Evolutionary conservation across 2,797 vertebrate species (phyloP).

Genomic region (Morus bassanus): DNA sequence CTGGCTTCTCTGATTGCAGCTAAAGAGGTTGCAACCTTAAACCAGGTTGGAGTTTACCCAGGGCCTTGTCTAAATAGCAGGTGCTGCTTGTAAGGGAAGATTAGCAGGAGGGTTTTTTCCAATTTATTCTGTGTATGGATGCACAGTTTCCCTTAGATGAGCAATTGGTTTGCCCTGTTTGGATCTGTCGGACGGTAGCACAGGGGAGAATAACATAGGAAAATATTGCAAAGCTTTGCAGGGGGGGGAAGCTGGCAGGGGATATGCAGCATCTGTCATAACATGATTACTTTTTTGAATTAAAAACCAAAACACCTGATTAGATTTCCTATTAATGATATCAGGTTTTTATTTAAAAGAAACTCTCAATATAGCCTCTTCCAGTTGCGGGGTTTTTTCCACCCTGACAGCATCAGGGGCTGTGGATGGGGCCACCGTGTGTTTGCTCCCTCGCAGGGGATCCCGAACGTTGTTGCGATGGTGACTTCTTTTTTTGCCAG

Average conservation of each 20-base stretch:
- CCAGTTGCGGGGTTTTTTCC: not conserved
- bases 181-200: fast-evolving
- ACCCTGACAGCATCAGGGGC: not conserved
- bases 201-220: not conserved
- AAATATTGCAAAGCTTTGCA: not conserved
- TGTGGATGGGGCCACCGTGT: fast-evolving
- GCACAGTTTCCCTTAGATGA: not conserved
- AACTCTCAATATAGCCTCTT: not conserved
- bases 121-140: not conserved
- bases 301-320: not conserved
- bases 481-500: not conserved
- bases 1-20: not conserved
- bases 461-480: not conserved
- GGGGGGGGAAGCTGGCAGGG: not conserved
- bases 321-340: not conserved
- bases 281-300: not conserved
- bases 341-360: fast-evolving
- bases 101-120: not conserved
- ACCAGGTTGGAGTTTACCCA: not conserved
- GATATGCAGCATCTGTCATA: not conserved
- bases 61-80: not conserved
- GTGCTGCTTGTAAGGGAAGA: not conserved
- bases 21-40: conserved; percentile 34
- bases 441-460: not conserved
- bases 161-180: not conserved